Conservation (phyloP, 2,797 vertebrate genomes). For the Ambastaia sidthimunki region DNA sequence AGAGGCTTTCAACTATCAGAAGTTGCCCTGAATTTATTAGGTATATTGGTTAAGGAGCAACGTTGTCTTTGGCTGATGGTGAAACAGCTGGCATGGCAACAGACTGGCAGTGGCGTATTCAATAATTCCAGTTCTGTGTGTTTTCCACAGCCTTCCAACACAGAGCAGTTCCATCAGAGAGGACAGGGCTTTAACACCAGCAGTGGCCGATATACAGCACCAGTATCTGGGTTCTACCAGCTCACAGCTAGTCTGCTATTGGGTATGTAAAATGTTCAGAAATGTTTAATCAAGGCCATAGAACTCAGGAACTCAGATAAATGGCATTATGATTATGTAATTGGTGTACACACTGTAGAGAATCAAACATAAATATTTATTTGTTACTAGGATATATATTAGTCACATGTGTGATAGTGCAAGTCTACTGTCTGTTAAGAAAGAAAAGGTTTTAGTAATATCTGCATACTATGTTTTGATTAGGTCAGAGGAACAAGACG, state of each 20-base stretch:
- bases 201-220: slow-evolving; percentile 81
- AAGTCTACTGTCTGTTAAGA: background rate
- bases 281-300: background rate
- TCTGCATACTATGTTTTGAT: background rate
- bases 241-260: slow-evolving; percentile 81
- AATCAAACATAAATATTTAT: too few relatives aligned
- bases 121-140: slow-evolving; percentile 24
- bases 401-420: background rate
- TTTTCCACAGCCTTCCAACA: slow-evolving; percentile 76
- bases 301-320: too few relatives aligned
- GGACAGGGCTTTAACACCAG: slow-evolving; percentile 82
- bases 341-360: too few relatives aligned
- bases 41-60: slow-evolving; percentile 3
- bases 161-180: slow-evolving; percentile 75
- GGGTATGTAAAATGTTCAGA: slow-evolving; percentile 69
- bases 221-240: slow-evolving; percentile 81
- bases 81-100: slow-evolving; percentile 27
- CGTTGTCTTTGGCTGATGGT: slow-evolving; percentile 16
- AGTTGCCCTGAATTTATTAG: background rate
- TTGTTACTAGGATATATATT: too few relatives aligned
- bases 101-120: slow-evolving; percentile 30
- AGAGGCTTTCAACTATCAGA: background rate
- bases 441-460: background rate
- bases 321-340: too few relatives aligned
- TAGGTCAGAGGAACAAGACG: background rate